phyloP scores from a whole-genome alignment of 2,888 invertebrate species.

The Andricus curvator region DNA sequence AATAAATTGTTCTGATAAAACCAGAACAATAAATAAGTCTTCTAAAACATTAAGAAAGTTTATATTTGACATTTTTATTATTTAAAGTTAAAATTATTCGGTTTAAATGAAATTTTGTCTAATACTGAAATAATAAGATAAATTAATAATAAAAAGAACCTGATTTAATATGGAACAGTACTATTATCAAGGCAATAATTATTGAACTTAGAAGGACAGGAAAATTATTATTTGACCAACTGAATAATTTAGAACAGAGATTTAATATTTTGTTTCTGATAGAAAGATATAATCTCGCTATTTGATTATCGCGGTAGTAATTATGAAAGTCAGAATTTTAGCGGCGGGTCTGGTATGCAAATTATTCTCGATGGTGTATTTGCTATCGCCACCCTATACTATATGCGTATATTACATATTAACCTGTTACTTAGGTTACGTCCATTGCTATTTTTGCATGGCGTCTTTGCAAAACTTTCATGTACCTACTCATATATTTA shows the following conservation, averaged over 20 bases:
- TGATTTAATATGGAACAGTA: not conserved
- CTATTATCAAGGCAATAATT: not conserved
- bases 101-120: not conserved
- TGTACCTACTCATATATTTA: conserved; percentile 6
- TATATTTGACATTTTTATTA: not conserved
- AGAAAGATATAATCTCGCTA: conserved; percentile 26
- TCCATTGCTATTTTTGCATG: conserved; percentile 43
- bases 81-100: not conserved
- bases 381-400: conserved; percentile 29
- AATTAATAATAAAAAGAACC: not conserved
- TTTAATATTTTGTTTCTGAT: conserved; percentile 23
- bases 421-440: conserved; percentile 49
- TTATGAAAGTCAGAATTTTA: conserved; percentile 33
- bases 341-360: conserved; percentile 45
- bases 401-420: conserved; percentile 47
- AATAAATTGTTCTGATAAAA: not conserved
- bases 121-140: not conserved
- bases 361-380: conserved; percentile 44
- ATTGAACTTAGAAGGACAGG: not conserved
- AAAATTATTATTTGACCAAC: not conserved
- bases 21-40: not conserved
- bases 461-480: conserved; percentile 22
- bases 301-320: conserved; percentile 29
- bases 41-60: not conserved
- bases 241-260: conserved; percentile 9